A percentile compares a stretch with the other conserved stretches of the same genome.
phyloP scores from a whole-genome alignment of 2,888 invertebrate species.

The Pemphredon lugubris region DNA sequence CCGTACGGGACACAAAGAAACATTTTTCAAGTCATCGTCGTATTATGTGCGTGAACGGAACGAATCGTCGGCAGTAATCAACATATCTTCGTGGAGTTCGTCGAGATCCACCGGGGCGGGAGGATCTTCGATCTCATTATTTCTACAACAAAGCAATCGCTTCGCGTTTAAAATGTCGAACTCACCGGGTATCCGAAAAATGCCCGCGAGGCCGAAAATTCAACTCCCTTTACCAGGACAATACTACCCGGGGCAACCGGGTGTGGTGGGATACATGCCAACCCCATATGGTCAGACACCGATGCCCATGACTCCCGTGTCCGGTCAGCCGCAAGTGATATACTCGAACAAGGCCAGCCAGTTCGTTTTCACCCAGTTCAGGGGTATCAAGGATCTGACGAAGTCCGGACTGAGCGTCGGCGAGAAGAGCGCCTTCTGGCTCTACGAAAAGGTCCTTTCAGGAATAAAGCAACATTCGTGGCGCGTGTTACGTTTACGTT shows the following conservation, averaged over 20 bases:
- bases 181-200: constrained; percentile 64
- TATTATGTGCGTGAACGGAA: no score
- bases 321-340: constrained; percentile 74
- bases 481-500: neutral
- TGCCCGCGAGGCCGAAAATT: constrained; percentile 75
- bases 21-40: no score
- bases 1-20: no score
- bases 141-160: neutral
- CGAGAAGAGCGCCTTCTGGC: constrained; percentile 90
- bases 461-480: neutral
- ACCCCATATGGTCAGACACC: constrained; percentile 76
- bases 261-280: constrained; percentile 70
- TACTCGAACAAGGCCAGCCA: constrained; percentile 88
- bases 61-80: no score
- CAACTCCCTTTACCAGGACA: constrained; percentile 76
- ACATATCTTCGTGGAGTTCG: no score
- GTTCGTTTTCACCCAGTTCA: constrained; percentile 91
- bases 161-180: constrained; percentile 64
- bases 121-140: no score
- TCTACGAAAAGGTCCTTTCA: constrained; percentile 86
- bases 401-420: constrained; percentile 92
- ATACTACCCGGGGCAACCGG: constrained; percentile 75
- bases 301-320: constrained; percentile 79
- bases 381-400: constrained; percentile 90
- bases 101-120: neutral